phyloP scores from a whole-genome alignment of 2,113 vertebrate genomes.

The Nannobrachium achirus region DNA sequence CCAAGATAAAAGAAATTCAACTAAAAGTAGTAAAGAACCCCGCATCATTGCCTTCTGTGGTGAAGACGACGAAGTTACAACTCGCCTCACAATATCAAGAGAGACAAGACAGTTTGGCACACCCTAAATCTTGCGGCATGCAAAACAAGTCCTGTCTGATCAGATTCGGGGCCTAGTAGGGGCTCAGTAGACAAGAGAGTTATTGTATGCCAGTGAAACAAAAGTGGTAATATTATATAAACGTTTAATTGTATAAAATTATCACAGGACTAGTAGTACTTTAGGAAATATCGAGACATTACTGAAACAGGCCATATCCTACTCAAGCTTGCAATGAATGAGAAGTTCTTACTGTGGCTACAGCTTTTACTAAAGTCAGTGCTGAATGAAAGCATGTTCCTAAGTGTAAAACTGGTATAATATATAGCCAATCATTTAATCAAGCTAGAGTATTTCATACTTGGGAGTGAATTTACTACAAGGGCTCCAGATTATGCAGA shows the following conservation, averaged over 20 bases:
- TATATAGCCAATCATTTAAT: neutral
- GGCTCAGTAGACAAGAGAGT: no score
- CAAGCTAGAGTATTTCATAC: neutral
- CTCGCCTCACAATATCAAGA: no score
- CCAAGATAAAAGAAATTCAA: no score
- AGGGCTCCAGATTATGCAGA: neutral
- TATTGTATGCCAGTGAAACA: no score
- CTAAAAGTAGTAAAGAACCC: no score
- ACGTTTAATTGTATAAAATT: slow-evolving; percentile 10
- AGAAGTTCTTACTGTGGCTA: neutral
- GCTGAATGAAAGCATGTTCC: neutral
- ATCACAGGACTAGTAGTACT: neutral
- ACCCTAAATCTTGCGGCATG: no score
- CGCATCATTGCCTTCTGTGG: no score
- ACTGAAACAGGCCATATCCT: neutral
- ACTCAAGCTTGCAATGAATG: neutral
- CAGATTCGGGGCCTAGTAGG: no score
- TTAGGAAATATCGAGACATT: neutral
- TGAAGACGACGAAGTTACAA: no score
- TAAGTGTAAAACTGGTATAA: neutral
- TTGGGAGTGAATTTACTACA: neutral
- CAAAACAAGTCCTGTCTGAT: no score
- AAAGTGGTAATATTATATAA: no score
- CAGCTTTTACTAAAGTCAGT: neutral
- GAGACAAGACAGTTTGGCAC: no score